A percentile compares a stretch with the other conserved stretches of the same genome.
phyloP scores from a whole-genome alignment of 2,113 vertebrate genomes.

The Tetraodon nigroviridis region DNA sequence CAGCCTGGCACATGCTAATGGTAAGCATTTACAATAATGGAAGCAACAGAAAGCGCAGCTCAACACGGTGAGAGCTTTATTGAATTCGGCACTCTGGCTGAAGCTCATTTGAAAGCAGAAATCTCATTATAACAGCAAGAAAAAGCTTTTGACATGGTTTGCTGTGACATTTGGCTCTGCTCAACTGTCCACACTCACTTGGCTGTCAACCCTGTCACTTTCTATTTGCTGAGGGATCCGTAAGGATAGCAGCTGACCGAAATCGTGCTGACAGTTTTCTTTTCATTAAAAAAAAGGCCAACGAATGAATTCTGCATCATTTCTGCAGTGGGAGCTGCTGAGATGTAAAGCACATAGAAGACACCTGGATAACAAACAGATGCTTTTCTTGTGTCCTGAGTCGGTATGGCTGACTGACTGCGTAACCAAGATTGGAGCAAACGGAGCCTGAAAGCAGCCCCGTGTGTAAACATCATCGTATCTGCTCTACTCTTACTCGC shows the following conservation, averaged over 20 bases:
- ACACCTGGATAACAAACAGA: conserved; percentile 28
- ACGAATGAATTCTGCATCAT: conserved; percentile 53
- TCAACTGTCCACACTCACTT: conserved; percentile 58
- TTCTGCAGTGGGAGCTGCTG: conserved; percentile 20
- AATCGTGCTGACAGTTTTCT: conserved; percentile 65
- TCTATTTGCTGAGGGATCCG: conserved; percentile 59
- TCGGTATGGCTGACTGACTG: conserved; percentile 38
- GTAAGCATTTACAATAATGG: conserved; percentile 41
- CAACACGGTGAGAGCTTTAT: conserved; percentile 39
- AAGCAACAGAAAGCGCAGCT: conserved; percentile 45
- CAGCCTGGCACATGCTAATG: conserved; percentile 27
- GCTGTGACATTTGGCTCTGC: conserved; percentile 60
- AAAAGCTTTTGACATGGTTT: conserved; percentile 60
- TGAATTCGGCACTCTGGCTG: conserved; percentile 39
- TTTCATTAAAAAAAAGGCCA: conserved; percentile 67
- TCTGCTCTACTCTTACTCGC: conserved; percentile 47
- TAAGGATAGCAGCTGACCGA: conserved; percentile 39
- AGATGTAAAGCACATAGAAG: conserved; percentile 32
- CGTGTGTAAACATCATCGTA: conserved; percentile 51
- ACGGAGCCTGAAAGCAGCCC: conserved; percentile 54
- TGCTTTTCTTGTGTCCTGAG: conserved; percentile 42
- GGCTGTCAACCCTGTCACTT: conserved; percentile 71
- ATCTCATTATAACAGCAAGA: conserved; percentile 65
- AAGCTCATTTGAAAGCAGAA: conserved; percentile 54
- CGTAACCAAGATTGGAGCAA: conserved; percentile 52